Percentiles rank a stretch among this genome's conserved stretches.
These are phyloP conservation scores for Fistularia tabacaria DNA, from an alignment of 2,797 vertebrate species.

Conservation along the genomic window DNA sequence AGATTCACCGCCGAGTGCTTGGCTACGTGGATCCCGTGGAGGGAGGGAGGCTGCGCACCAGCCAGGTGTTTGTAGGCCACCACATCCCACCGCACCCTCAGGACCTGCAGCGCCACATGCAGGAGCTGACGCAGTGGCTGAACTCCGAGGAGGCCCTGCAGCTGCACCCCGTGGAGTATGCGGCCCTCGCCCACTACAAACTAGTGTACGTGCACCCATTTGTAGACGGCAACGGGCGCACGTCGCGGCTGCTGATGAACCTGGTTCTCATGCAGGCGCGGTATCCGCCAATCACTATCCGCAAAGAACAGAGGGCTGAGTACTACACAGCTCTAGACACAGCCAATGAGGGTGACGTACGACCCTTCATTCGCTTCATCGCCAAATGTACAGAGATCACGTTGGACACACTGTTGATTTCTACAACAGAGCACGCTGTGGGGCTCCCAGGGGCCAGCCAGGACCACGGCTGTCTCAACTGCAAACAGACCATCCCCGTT, in stretches of 20 bases:
- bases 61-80: constrained; percentile 94
- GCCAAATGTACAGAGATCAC: constrained; percentile 94
- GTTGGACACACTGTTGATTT: constrained; percentile 90
- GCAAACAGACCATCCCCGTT: constrained; percentile 84
- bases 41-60: constrained; percentile 84
- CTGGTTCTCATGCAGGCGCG: constrained; percentile 93
- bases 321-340: constrained; percentile 88
- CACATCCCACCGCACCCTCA: constrained; percentile 90
- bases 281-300: constrained; percentile 92
- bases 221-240: constrained; percentile 91
- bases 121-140: constrained; percentile 92
- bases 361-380: constrained; percentile 96
- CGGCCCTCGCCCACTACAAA: constrained; percentile 93
- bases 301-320: constrained; percentile 91
- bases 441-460: constrained; percentile 83
- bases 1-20: constrained; percentile 91
- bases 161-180: constrained; percentile 93
- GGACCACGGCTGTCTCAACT: constrained; percentile 65
- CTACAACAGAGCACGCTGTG: constrained; percentile 87
- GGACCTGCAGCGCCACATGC: constrained; percentile 88
- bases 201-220: constrained; percentile 96
- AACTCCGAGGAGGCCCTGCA: constrained; percentile 90
- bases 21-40: constrained; percentile 92
- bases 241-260: constrained; percentile 93
- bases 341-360: constrained; percentile 92